These are phyloP conservation scores for Pararge aegeria DNA, from an alignment of 1,140 invertebrate species.

Conservation along the genomic window DNA sequence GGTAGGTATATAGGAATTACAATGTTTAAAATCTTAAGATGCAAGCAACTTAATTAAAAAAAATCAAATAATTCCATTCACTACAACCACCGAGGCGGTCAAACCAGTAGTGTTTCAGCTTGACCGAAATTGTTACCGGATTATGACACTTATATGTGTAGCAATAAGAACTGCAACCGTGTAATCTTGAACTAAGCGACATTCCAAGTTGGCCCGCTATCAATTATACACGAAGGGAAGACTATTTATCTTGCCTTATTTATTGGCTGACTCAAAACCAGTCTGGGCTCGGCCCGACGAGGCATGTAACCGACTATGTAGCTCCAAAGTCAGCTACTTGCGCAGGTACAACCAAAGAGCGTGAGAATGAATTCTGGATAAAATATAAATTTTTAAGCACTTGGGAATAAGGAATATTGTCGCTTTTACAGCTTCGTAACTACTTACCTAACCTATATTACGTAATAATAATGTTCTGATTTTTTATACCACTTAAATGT, in stretches of 20 bases:
- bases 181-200: conserved; percentile 27
- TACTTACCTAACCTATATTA: too few relatives aligned
- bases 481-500: too few relatives aligned
- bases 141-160: conserved; percentile 5
- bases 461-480: too few relatives aligned
- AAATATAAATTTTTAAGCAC: neutral
- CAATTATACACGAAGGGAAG: conserved; percentile 69
- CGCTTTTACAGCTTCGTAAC: neutral
- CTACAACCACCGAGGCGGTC: neutral
- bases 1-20: too few relatives aligned
- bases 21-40: conserved; percentile 1
- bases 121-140: neutral
- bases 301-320: conserved; percentile 28
- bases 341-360: conserved; percentile 1
- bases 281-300: conserved; percentile 44
- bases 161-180: conserved; percentile 10
- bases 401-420: neutral
- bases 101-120: neutral
- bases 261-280: conserved; percentile 71
- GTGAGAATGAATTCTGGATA: conserved; percentile 4
- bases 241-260: conserved; percentile 77
- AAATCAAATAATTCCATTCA: neutral
- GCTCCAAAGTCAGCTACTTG: conserved; percentile 9
- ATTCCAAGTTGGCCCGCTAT: conserved; percentile 70
- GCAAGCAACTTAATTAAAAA: neutral